Conservation (phyloP, 2,797 vertebrate genomes). For the Nasua narica region DNA sequence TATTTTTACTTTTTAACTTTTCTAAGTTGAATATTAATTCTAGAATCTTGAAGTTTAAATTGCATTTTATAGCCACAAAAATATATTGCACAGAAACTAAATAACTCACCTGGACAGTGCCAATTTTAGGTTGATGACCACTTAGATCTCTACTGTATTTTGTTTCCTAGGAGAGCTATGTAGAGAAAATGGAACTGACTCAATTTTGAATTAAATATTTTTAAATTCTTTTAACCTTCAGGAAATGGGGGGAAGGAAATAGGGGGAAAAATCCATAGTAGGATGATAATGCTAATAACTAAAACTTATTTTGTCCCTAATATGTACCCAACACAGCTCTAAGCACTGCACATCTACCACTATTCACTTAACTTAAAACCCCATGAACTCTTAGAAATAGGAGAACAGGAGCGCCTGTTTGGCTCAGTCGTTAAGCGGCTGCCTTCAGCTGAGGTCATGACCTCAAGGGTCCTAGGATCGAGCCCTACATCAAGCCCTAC, state of each 20-base stretch:
- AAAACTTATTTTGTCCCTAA: not conserved
- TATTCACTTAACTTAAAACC: not conserved
- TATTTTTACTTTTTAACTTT: conserved; percentile 26
- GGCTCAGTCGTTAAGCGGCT: too few relatives aligned
- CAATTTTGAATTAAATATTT: conserved; percentile 25
- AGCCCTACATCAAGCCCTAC: too few relatives aligned
- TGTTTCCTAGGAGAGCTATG: not conserved
- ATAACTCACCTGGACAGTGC: not conserved
- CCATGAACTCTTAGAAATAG: not conserved
- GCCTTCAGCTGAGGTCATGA: too few relatives aligned
- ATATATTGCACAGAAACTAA: not conserved
- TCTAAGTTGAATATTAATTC: conserved; percentile 4
- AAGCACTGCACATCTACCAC: not conserved
- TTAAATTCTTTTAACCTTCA: conserved; percentile 27
- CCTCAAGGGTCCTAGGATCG: too few relatives aligned
- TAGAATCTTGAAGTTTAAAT: conserved; percentile 10
- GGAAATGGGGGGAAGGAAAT: not conserved
- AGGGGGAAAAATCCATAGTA: not conserved
- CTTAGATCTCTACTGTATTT: not conserved
- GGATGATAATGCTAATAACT: not conserved
- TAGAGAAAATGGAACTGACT: conserved; percentile 35
- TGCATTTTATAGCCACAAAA: not conserved
- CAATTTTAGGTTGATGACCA: not conserved
- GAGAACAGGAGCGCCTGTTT: not conserved
- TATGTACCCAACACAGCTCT: not conserved